Conservation (phyloP, 2,888 invertebrate species). For the Pseudoips prasinana region DNA sequence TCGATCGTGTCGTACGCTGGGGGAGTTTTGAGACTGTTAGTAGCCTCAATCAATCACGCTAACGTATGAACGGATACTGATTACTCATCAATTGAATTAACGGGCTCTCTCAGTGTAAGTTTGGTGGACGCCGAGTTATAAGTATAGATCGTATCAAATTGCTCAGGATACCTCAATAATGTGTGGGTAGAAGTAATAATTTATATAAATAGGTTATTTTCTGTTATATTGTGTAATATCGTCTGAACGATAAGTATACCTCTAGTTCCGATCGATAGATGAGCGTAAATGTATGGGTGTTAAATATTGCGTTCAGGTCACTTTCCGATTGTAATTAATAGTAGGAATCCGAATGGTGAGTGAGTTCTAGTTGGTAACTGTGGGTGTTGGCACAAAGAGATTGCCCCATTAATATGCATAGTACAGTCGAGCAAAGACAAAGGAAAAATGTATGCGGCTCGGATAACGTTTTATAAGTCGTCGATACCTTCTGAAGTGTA, state of each 20-base stretch:
- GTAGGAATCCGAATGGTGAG: too few species aligned
- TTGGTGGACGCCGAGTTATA: constrained; percentile 7
- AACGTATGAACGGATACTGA: constrained; percentile 9
- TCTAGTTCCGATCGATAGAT: constrained; percentile 7
- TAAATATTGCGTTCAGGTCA: too few species aligned
- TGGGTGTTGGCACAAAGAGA: constrained; percentile 11
- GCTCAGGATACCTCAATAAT: constrained; percentile 18
- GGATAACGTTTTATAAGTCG: constrained; percentile 16
- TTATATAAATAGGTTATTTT: constrained; percentile 13
- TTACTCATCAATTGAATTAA: constrained; percentile 13
- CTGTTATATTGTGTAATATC: constrained; percentile 6
- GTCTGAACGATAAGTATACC: too few species aligned
- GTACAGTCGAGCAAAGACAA: constrained; percentile 19
- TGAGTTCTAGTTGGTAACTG: too few species aligned
- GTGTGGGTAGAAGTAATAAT: constrained; percentile 7
- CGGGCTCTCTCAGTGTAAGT: background rate
- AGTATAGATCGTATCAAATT: constrained; percentile 14
- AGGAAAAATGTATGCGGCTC: constrained; percentile 13
- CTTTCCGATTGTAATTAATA: constrained; percentile 1
- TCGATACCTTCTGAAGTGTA: constrained; percentile 27
- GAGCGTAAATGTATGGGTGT: constrained; percentile 2
- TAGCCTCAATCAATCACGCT: constrained; percentile 16
- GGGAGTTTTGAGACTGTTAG: constrained; percentile 12
- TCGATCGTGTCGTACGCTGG: constrained; percentile 26
- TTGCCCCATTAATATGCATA: constrained; percentile 15